Percentiles rank a stretch among this genome's conserved stretches.
These are phyloP conservation scores for Phalanger gymnotis DNA, from an alignment of 2,797 vertebrate genomes.

Conservation along the genomic window DNA sequence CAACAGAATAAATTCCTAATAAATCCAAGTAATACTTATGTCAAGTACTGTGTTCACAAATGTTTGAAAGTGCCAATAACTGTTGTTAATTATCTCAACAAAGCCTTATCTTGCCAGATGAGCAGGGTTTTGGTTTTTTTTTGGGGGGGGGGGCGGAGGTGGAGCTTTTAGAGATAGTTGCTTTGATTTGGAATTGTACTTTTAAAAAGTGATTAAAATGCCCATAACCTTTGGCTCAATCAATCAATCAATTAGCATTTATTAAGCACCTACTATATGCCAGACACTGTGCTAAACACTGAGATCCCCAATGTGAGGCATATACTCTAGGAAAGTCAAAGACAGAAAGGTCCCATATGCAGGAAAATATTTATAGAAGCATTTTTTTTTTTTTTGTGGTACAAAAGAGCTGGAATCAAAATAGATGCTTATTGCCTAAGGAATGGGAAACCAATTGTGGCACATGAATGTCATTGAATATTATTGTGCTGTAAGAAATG, in stretches of 20 bases:
- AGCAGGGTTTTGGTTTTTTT: not conserved
- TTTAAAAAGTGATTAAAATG: not conserved
- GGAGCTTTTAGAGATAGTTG: not conserved
- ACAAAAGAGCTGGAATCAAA: not conserved
- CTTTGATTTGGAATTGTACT: not conserved
- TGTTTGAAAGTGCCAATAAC: not conserved
- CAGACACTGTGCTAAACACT: not conserved
- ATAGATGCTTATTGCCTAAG: not conserved
- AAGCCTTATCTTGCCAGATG: not conserved
- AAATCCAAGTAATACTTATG: not conserved
- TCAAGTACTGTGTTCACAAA: not conserved
- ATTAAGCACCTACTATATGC: not conserved
- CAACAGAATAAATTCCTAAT: not conserved
- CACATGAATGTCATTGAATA: not conserved
- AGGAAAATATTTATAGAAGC: not conserved
- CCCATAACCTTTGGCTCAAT: not conserved
- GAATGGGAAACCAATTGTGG: not conserved
- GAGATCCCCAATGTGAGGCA: not conserved
- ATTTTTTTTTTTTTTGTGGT: not conserved
- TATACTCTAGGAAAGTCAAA: not conserved
- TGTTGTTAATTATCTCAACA: not conserved
- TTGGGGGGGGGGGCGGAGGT: accelerated
- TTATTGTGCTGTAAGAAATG: not conserved
- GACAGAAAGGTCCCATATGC: not conserved
- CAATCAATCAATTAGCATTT: not conserved